Base-by-base conservation (phyloP, 2,113 vertebrate genomes). In the Benitochromis conjunctus region DNA sequence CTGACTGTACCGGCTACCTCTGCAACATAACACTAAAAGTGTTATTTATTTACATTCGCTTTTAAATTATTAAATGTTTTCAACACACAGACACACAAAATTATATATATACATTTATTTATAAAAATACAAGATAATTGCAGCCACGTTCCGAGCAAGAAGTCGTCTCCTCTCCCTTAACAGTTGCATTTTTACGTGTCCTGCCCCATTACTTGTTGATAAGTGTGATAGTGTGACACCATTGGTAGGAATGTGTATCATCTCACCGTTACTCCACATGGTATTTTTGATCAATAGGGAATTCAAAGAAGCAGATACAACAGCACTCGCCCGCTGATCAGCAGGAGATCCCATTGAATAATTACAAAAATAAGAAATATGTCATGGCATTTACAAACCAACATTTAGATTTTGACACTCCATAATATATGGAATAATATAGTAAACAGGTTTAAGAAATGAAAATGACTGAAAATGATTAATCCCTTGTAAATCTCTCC, bases 401-500 rank as follows among this genome's bases (percentile, higher is more conserved):
- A 38, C n/a, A 12, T 82, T 69, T 69, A 11, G 13, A 76, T 76
- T 13, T n/a, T 78, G 74, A 54, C 36, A 54, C 11, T 9, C 12
- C 48, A 54, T 78, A 14, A 78, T 54, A 5, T n/a, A 21, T 78
- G 19, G 46, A 34, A 14, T 54, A 34, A 55, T 78, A 55, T 38
- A 21, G 21, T 78, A 81, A 11, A 11, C n/a, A 36, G 80, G 31
- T 57, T 88, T 4, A 66, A 81, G 26, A 69, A 69, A 54, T 21
- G 3, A 78, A 82, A 89, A 76, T 79, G 62, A 80, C 57, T 36
- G 6, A 81, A 85, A 89, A 76, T 80, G 76, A 80, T 69, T 11
- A 31, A 76, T 76, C 26, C 26, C 69, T 76, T 76, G 7, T 76
- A 51, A 76, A 76, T 76, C 46, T 31, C 43, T 76, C 43, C 10